Evolutionary conservation across 2,113 vertebrate species (phyloP), one percentile per base, ranked within the genome.

Genomic region (Larimichthys polyactis): DNA sequence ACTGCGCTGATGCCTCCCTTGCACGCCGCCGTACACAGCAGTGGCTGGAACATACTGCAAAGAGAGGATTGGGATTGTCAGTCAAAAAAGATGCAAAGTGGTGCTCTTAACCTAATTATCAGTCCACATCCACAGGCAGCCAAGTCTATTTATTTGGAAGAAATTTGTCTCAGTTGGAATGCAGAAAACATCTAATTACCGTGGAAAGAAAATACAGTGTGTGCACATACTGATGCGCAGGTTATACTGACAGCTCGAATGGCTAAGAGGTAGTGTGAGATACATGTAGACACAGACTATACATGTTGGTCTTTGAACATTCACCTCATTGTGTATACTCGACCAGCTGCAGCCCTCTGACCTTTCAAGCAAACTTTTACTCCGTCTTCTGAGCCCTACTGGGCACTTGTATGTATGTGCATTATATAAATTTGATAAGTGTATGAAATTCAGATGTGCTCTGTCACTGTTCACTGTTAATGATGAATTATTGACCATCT

Each of bases 401-500:
- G 5, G 0, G 67, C 59, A 75, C 69, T 65, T 67, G 78, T 49
- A 74, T 64, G 54, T 68, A 78, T 77, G 40, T 46, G 79, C 78
- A 75, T 82, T 58, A 64, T 74, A 73, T 79, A 71, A 60, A 75
- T 80, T 76, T 75, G 64, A 85, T 32, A 75, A 57, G 49, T 60
- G 20, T 71, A 43, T 69, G n/a, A 78, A 84, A 77, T 77, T 76
- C 68, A 73, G 77, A 73, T 71, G 63, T 52, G 79, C 58, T 76
- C 73, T 17, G 22, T 86, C 80, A 76, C 64, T 24, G 19, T 55
- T 62, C 40, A 9, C 60, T 54, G 71, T 54, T 78, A 76, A 84
- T 84, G 70, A 88, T 80, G 85, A 89, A 87, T 81, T 79, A 91
- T 83, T 89, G 89, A 89, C 82, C 80, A 71, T 72, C 75, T 77